Conservation (phyloP, 1,140 invertebrate species). For the Trialeurodes vaporariorum region DNA sequence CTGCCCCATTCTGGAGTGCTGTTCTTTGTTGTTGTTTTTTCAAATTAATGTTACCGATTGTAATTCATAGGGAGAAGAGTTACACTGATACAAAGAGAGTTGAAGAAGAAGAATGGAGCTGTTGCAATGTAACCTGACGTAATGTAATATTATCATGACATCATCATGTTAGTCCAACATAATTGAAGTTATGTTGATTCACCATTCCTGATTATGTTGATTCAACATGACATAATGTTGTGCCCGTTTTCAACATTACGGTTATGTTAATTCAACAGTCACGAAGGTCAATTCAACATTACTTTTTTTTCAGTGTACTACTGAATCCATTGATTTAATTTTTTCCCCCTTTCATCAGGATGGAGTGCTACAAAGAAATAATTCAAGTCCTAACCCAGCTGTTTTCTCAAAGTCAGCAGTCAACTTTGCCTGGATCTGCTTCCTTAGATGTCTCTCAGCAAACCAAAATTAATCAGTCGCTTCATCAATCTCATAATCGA, state of each 20-base stretch:
- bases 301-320: conserved; percentile 20
- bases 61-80: too few relatives aligned
- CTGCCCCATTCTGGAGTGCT: not conserved
- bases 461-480: not conserved
- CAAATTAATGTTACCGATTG: not conserved
- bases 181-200: too few relatives aligned
- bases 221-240: too few relatives aligned
- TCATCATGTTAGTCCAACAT: too few relatives aligned
- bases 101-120: too few relatives aligned
- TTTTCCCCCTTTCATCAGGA: too few relatives aligned
- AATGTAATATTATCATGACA: not conserved
- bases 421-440: conserved; percentile 34
- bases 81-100: too few relatives aligned
- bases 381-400: conserved; percentile 66
- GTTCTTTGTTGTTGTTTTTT: conserved; percentile 15
- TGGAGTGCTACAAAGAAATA: conserved; percentile 82
- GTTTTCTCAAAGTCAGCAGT: conserved; percentile 39
- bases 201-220: too few relatives aligned
- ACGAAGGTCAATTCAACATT: too few relatives aligned
- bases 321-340: too few relatives aligned
- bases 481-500: not conserved
- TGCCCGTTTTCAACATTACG: too few relatives aligned
- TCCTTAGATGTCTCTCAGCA: conserved; percentile 13
- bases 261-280: too few relatives aligned
- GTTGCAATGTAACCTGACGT: not conserved